Base-by-base conservation (phyloP, 1,140 invertebrate genomes). In the Campoletis sonorensis region DNA sequence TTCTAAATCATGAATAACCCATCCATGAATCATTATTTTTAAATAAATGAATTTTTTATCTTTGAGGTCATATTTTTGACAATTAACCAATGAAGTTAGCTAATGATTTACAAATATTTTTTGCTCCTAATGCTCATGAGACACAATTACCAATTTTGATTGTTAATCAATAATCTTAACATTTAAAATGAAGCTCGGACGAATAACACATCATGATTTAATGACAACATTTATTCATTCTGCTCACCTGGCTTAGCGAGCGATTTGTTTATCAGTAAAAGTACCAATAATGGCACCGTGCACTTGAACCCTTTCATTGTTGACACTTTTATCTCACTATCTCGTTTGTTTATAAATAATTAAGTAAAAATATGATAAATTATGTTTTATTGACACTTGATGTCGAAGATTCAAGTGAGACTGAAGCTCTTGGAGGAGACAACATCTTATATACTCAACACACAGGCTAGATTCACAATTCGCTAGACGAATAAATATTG, bases 361-460 rank as follows among this genome's bases (percentile, higher is more conserved):
- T 51, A 37, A 26, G 70, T 45, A n/a, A 16, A 75, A 13, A 11
- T 40, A 45, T 37, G 5, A 79, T 72, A 61, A 33, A 33, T 40
- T 68, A n/a, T 64, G 45, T 16, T 45, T 23, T 4, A 16, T 78
- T 45, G 27, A 79, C 30, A 75, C 37, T 73, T 27, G 80, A 82
- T 82, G 81, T 75, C 87, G 82, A 79, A 85, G 85, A 86, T 83
- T 83, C 82, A 84, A 87, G 83, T 84, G 75, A 86, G 85, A 88
- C 87, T 88, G 87, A 85, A 71, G 83, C 83, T 86, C 83, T 80
- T 72, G 73, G 71, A 82, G 76, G 81, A 79, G 81, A 85, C 84
- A 87, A 87, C 86, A 88, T 87, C 87, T 88, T 88, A 87, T 88
- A 88, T 88, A 88, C 61, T 64, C 21, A 4, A 64, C n/a, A 64